Conservation (phyloP, 2,797 vertebrate species). For the Eptatretus atami region DNA sequence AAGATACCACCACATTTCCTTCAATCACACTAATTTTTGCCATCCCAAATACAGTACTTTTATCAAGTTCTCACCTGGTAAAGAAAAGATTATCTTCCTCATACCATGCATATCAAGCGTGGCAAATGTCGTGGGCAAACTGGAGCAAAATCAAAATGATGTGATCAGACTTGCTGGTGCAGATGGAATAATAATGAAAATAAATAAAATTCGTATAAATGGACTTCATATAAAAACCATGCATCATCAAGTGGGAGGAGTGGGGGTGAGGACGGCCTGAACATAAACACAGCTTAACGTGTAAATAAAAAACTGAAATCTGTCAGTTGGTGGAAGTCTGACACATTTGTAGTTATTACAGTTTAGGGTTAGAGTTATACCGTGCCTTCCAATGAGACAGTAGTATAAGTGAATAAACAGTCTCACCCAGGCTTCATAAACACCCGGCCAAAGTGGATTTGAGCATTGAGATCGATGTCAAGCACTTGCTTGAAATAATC, state of each 20-base stretch:
- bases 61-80: conserved; percentile 40
- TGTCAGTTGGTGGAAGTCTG: no score
- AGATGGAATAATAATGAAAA: neutral
- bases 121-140: conserved; percentile 86
- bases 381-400: no score
- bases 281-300: neutral
- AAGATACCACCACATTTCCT: no score
- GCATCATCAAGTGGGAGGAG: conserved; percentile 6
- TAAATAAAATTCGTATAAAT: neutral
- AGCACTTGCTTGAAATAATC: conserved; percentile 98
- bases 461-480: conserved; percentile 92
- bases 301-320: no score
- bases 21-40: no score
- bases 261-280: conserved; percentile 5
- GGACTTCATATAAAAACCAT: neutral
- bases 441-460: conserved; percentile 94
- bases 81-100: conserved; percentile 94
- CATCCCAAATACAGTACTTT: no score
- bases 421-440: conserved; percentile 94
- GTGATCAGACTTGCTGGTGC: neutral
- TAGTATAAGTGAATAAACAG: no score
- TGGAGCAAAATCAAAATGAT: conserved; percentile 14
- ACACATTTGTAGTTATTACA: no score
- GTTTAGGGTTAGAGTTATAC: no score
- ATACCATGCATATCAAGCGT: conserved; percentile 79